phyloP scores from a whole-genome alignment of 2,113 vertebrate species.

The pig (Sus scrofa) region T2T-Sscrofa CM000822.6:78572501-78573000 shows the following conservation, averaged over 20 bases:
- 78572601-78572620: background rate
- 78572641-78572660: background rate
- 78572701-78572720: background rate
- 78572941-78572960: background rate
- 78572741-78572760: background rate
- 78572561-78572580: background rate
- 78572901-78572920: background rate
- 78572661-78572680: fast-evolving
- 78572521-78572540: background rate
- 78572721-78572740: background rate
- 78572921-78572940: background rate
- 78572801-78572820: background rate
- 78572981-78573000: background rate
- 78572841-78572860: background rate
- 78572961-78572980: background rate
- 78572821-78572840: background rate
- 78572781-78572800: background rate
- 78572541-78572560: fast-evolving
- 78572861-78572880: background rate
- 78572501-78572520: fast-evolving
- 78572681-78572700: background rate
- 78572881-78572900: background rate
- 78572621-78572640: background rate
- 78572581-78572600: background rate
- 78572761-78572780: background rate